Conservation (phyloP, 2,888 invertebrate genomes). For the Argynnis bischoffii region DNA sequence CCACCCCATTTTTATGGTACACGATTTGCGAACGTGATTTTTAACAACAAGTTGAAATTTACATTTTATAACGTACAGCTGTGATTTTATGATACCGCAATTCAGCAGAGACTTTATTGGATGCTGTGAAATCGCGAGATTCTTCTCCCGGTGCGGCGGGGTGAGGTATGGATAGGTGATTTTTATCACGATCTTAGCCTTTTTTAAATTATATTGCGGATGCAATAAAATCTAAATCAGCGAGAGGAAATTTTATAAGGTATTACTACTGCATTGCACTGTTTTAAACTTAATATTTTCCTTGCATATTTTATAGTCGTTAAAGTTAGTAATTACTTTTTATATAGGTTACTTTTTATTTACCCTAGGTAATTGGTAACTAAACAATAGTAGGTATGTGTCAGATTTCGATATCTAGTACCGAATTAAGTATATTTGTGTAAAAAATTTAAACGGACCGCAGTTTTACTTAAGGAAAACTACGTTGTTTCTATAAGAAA, state of each 20-base stretch:
- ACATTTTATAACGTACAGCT: slow-evolving; percentile 63
- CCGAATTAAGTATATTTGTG: too few relatives aligned
- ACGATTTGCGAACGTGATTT: slow-evolving; percentile 69
- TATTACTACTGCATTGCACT: neutral
- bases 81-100: slow-evolving; percentile 52
- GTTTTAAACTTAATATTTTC: neutral
- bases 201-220: slow-evolving; percentile 14
- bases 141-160: slow-evolving; percentile 15
- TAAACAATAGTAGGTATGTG: too few relatives aligned
- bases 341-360: too few relatives aligned
- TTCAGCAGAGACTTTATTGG: slow-evolving; percentile 44
- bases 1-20: slow-evolving; percentile 65
- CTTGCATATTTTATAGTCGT: neutral
- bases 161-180: slow-evolving; percentile 12
- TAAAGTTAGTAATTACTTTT: too few relatives aligned
- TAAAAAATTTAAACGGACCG: too few relatives aligned
- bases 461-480: too few relatives aligned
- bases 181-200: slow-evolving; percentile 13
- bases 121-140: slow-evolving; percentile 32
- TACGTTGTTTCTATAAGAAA: too few relatives aligned
- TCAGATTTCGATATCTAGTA: too few relatives aligned
- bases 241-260: neutral
- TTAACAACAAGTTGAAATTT: slow-evolving; percentile 71
- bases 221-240: slow-evolving; percentile 5
- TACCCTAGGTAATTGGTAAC: too few relatives aligned